Evolutionary conservation across 2,797 vertebrate species (phyloP).

Genomic region (Argya squamiceps): DNA sequence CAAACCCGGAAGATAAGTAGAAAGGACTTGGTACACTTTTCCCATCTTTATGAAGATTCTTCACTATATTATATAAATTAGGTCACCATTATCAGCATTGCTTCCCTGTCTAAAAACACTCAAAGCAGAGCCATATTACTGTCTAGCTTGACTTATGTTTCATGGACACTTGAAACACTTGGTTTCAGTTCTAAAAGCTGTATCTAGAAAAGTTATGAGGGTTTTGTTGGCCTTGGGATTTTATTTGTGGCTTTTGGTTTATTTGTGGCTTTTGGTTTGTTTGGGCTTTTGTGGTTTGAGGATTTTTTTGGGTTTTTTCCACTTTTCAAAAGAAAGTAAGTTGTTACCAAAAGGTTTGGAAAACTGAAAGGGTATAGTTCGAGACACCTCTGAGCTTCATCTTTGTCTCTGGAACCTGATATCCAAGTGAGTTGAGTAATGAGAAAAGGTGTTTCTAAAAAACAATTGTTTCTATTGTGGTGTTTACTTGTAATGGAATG

Average conservation of each 20-base stretch:
- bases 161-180: neutral
- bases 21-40: neutral
- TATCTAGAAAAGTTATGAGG: neutral
- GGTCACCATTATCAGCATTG: neutral
- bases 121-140: neutral
- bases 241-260: neutral
- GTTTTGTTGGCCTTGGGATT: neutral
- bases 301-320: fast-evolving
- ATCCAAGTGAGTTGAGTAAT: neutral
- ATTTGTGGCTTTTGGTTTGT: neutral
- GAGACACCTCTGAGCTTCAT: neutral
- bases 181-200: neutral
- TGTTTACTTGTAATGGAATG: neutral
- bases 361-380: neutral
- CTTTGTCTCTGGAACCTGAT: neutral
- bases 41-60: neutral
- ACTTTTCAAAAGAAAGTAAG: neutral
- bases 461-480: neutral
- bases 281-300: neutral
- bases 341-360: neutral
- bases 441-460: neutral
- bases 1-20: neutral
- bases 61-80: neutral
- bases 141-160: neutral
- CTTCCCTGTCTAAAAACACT: neutral